A percentile compares a stretch with the other conserved stretches of the same genome.
These are phyloP conservation scores for Mesoclemmys tuberculata DNA, from an alignment of 2,113 vertebrate genomes.

Conservation along the genomic window DNA sequence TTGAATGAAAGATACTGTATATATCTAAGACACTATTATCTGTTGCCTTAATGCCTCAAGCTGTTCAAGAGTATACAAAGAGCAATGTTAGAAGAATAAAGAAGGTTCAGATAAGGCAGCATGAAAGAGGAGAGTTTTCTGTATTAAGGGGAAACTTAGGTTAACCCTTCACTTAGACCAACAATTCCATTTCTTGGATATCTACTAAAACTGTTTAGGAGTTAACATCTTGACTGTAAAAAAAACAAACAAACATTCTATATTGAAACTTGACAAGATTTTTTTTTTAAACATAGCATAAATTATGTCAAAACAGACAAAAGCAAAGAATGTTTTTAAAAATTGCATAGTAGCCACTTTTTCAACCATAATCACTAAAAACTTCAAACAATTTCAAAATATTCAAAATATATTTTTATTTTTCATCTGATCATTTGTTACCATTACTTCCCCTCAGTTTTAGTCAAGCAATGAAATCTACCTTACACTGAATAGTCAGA, in stretches of 20 bases:
- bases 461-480: not conserved
- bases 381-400: not conserved
- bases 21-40: not conserved
- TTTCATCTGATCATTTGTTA: not conserved
- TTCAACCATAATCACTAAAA: not conserved
- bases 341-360: not conserved
- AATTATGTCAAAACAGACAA: not conserved
- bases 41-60: not conserved
- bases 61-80: not conserved
- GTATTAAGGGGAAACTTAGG: not conserved
- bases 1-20: not conserved
- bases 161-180: not conserved
- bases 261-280: not conserved
- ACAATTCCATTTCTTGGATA: not conserved
- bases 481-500: not conserved
- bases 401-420: not conserved
- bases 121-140: not conserved
- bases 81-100: not conserved
- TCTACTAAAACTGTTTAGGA: not conserved
- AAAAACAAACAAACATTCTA: not conserved
- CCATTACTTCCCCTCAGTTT: not conserved
- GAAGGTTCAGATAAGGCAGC: fast-evolving
- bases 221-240: not conserved
- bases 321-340: not conserved
- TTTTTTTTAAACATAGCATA: not conserved